Percentiles rank a stretch among this genome's conserved stretches.
Conservation (phyloP, 2,113 vertebrate species). For the Murina feae region DNA sequence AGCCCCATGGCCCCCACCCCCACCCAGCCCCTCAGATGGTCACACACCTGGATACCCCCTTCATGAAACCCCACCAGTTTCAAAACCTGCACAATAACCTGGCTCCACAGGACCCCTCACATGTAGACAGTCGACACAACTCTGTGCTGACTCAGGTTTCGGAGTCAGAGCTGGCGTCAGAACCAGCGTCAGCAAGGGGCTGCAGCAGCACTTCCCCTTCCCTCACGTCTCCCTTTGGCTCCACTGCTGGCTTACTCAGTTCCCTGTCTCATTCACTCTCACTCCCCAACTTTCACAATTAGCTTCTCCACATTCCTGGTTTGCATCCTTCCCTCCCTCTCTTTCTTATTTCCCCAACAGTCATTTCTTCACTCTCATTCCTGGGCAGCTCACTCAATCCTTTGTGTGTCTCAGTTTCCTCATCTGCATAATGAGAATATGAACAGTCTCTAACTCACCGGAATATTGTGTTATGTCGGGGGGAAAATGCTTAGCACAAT, state of each 20-base stretch:
- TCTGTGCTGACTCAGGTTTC: conserved; percentile 40
- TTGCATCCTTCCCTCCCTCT: neutral
- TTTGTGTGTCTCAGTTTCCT: neutral
- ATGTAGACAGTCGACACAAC: neutral
- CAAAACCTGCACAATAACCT: neutral
- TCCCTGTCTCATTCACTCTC: conserved; percentile 38
- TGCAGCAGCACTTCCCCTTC: conserved; percentile 27
- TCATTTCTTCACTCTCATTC: conserved; percentile 63
- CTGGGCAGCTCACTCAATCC: neutral
- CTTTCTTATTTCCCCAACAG: neutral
- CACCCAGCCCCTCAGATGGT: neutral
- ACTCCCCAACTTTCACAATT: conserved; percentile 59
- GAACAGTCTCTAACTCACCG: conserved; percentile 7
- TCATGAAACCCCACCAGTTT: neutral
- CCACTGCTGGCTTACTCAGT: conserved; percentile 31
- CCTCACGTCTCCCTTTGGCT: neutral
- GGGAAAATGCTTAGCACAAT: neutral
- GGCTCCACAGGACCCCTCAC: neutral
- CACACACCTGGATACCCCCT: neutral
- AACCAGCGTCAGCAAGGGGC: neutral
- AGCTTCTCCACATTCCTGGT: neutral
- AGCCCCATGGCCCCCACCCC: neutral
- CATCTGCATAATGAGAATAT: neutral
- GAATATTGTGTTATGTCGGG: neutral
- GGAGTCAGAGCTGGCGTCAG: conserved; percentile 9